Percentiles rank a stretch among this genome's conserved stretches.
Conservation (phyloP, 1,140 invertebrate species). For the Lysiphlebus fabarum region DNA sequence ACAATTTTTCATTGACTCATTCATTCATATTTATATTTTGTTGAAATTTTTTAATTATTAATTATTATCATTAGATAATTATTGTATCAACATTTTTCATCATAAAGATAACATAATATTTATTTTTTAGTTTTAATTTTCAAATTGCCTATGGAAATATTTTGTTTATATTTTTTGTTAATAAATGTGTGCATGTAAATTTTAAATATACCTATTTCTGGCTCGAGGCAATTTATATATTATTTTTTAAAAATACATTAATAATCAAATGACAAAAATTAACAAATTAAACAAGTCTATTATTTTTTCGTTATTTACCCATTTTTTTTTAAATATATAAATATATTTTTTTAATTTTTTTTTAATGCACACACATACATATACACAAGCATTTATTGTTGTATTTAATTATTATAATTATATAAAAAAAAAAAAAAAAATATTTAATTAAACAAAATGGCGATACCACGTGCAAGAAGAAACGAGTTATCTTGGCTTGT, state of each 20-base stretch:
- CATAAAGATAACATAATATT: too few relatives aligned
- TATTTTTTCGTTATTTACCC: slow-evolving; percentile 10
- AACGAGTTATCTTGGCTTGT: slow-evolving; percentile 16
- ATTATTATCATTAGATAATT: too few relatives aligned
- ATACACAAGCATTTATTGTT: slow-evolving; percentile 18
- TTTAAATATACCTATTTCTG: too few relatives aligned
- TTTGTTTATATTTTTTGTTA: too few relatives aligned
- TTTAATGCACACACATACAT: slow-evolving; percentile 23
- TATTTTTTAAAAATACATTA: slow-evolving; percentile 2
- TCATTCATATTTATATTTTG: slow-evolving; percentile 9
- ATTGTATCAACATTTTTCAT: too few relatives aligned
- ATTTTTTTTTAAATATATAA: slow-evolving; percentile 20
- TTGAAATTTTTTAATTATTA: background rate
- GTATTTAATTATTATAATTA: slow-evolving; percentile 13
- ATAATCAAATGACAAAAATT: slow-evolving; percentile 23
- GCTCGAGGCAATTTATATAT: slow-evolving; percentile 1
- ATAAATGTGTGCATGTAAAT: too few relatives aligned
- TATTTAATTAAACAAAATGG: slow-evolving; percentile 22
- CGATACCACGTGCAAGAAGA: slow-evolving; percentile 24
- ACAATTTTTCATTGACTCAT: slow-evolving; percentile 13
- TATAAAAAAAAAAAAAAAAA: too few relatives aligned
- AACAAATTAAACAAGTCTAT: slow-evolving; percentile 32
- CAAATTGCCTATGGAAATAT: too few relatives aligned
- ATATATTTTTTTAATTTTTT: slow-evolving; percentile 17
- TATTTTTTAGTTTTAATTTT: too few relatives aligned